Evolutionary conservation across 2,113 vertebrate genomes (phyloP).

Genomic region (Macrotis lagotis): DNA sequence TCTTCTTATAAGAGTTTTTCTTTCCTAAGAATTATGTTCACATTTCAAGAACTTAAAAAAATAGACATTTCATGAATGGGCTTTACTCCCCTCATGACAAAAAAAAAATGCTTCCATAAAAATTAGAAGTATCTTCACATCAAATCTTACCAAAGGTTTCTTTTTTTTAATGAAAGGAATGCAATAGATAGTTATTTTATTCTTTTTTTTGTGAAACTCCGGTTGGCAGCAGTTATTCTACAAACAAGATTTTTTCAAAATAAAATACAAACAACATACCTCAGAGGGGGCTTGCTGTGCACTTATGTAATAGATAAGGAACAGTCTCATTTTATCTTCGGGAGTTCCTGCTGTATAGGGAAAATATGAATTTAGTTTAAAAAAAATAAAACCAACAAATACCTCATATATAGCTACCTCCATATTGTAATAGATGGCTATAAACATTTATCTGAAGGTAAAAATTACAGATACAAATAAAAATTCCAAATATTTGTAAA

Average conservation of each 20-base stretch:
- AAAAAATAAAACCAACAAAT: background rate
- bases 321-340: slow-evolving; percentile 99
- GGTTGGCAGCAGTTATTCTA: slow-evolving; percentile 6
- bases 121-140: slow-evolving; percentile 35
- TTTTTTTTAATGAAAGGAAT: slow-evolving; percentile 54
- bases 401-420: background rate
- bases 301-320: slow-evolving; percentile 97
- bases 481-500: slow-evolving; percentile 43
- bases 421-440: background rate
- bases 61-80: slow-evolving; percentile 26
- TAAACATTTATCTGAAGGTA: background rate
- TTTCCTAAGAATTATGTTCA: slow-evolving; percentile 40
- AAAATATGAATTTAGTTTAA: slow-evolving; percentile 15
- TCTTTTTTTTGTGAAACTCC: slow-evolving; percentile 57
- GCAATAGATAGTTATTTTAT: slow-evolving; percentile 46
- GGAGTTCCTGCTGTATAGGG: slow-evolving; percentile 91
- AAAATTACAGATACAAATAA: slow-evolving; percentile 13
- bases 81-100: slow-evolving; percentile 19
- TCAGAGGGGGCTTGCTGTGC: slow-evolving; percentile 92
- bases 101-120: slow-evolving; percentile 56
- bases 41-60: slow-evolving; percentile 49
- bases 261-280: slow-evolving; percentile 83
- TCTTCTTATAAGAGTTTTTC: slow-evolving; percentile 51
- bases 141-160: slow-evolving; percentile 14
- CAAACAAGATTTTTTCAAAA: slow-evolving; percentile 15